Base-by-base conservation (phyloP, 2,113 vertebrate species). In the Morone chrysops region DNA sequence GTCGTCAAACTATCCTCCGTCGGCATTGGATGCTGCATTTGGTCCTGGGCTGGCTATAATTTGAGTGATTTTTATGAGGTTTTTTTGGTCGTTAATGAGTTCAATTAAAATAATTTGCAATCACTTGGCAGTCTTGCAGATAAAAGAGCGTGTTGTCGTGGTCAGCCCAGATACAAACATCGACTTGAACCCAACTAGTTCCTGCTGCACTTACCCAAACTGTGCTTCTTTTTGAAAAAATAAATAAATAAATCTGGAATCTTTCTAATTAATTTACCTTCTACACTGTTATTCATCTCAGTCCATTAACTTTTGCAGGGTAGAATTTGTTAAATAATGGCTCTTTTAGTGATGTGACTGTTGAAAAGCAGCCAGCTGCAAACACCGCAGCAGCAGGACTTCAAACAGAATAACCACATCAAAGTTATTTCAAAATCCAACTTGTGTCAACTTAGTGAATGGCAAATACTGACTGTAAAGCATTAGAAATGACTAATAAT, bases 321-420 rank as follows among this genome's bases (percentile, higher is more conserved):
- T 51, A 36, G 62, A 80, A 78, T 82, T 54, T 70, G 75, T 81
- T 68, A 66, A 89, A 84, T 78, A 86, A 85, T 74, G 77, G 61
- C 76, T 80, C 78, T 80, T 82, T 86, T 82, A 65, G 87, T 81
- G 78, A 83, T 1, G 25, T n/a, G 61, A 43, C 41, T 54, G 70
- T 59, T 72, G 61, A 48, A 48, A 60, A 73, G 38, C 51, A 84
- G 83, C 74, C 78, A 76, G 61, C 74, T 78, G 71, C 82, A 80
- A 80, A 77, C 61, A 56, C 79, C 4, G 78, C 12, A 20, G 75
- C 78, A 56, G 84, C 75, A 13, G n/a, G 83, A 71, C 63, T 53
- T 81, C 73, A 77, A 86, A 78, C 77, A 8, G 78, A 84, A 82
- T 73, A 62, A 86, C 75, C 78, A 75, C 68, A 75, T 85, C 85